Base-by-base conservation (phyloP, 2,888 invertebrate genomes). In the Physocephala rufipes region DNA sequence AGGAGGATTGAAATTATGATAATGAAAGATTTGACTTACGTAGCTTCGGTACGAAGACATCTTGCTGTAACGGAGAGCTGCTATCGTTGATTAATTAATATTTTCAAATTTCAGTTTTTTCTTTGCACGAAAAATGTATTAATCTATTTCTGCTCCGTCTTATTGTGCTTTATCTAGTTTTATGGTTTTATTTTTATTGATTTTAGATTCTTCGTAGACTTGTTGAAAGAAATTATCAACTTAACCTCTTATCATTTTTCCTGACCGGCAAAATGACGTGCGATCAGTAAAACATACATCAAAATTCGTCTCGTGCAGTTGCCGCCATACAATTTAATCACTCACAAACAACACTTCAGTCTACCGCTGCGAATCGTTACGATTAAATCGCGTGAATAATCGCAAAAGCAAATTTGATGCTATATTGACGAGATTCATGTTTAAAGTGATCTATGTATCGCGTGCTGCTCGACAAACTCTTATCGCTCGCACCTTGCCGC, bases 21-120 rank as follows among this genome's bases (percentile, higher is more conserved):
- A 65, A 12, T 13, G 36, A 62, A n/a, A 16, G n/a, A 9, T 55
- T 73, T 76, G 78, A 84, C 84, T 84, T 84, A 84, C 84, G 84
- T 84, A 84, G 85, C 82, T 85, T 77, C 85, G 83, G 79, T 84
- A 84, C 77, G 84, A 83, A 79, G 83, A 84, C 85, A 84, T 84
- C 76, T 74, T 43, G 59, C 36, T 4, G 4, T 36, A 36, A 36
- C 9, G 4, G 36, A 36, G 36, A 36, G 9, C 4, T 7, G 36
- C 5, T 36, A 36, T 26, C 2, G 53, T 21, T 53, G 21, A 12
- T 12, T 53, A 12, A 12, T 53, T 12, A 53, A n/a, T 21, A 9
- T 2, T 21, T 53, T n/a, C n/a, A 19, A n/a, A 9, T 53, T 21
- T 12, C 53, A 53, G 21, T 3, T 24, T 53, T 21, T 2, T 51